These are phyloP conservation scores for Cyclina sinensis DNA, from an alignment of 1,140 invertebrate genomes.

Conservation along the genomic window DNA sequence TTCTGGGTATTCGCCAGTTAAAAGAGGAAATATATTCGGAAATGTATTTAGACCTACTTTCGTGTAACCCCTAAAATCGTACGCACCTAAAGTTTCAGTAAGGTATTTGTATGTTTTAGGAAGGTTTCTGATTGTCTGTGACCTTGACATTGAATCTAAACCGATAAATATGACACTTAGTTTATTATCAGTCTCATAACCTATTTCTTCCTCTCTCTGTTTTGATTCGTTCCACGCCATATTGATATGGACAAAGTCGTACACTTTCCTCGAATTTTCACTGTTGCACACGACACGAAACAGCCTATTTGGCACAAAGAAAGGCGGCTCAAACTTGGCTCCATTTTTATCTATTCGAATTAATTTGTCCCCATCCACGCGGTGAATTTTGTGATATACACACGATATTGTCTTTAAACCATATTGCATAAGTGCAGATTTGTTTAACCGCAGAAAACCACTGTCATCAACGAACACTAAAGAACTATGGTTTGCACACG, in stretches of 20 bases:
- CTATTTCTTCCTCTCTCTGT: not conserved
- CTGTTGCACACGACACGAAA: constrained; percentile 16
- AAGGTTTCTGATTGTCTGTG: constrained; percentile 68
- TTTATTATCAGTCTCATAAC: not conserved
- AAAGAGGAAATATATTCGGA: constrained; percentile 92
- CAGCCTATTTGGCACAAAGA: constrained; percentile 12
- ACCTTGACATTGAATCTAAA: constrained; percentile 75
- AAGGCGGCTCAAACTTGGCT: not conserved
- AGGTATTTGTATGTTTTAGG: constrained; percentile 73
- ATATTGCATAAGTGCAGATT: not conserved
- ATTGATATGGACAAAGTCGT: constrained; percentile 28
- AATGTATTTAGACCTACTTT: constrained; percentile 95
- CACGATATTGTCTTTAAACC: not conserved
- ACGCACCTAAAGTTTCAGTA: constrained; percentile 88
- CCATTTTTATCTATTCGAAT: not conserved
- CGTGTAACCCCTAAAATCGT: constrained; percentile 93
- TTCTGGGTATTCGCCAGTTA: constrained; percentile 88
- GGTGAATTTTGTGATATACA: not conserved
- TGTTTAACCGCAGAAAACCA: constrained; percentile 23
- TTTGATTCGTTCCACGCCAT: not conserved
- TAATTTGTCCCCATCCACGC: not conserved
- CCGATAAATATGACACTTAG: constrained; percentile 73
- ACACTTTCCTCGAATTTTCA: not conserved
- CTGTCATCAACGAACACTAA: constrained; percentile 40
- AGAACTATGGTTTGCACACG: not conserved